Evolutionary conservation across 2,888 invertebrate genomes (phyloP).

Genomic region (Euplexia lucipara): DNA sequence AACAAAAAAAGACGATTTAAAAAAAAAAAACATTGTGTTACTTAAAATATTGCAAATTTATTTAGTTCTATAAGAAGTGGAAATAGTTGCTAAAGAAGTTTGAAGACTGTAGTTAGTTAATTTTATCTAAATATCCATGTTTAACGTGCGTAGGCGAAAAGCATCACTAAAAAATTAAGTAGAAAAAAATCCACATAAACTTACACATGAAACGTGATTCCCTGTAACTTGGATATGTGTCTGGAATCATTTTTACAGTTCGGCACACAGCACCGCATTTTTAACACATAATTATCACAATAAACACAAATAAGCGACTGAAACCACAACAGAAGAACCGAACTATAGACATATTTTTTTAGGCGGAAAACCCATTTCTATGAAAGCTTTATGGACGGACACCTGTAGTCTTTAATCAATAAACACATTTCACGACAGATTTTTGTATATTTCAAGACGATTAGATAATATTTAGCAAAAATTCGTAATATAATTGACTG

Average conservation of each 20-base stretch:
- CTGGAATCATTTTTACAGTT: constrained; percentile 83
- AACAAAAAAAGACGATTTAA: background rate
- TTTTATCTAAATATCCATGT: background rate
- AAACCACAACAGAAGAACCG: constrained; percentile 1
- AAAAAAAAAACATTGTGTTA: background rate
- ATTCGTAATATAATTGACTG: constrained; percentile 29
- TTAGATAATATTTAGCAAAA: constrained; percentile 32
- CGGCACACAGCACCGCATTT: constrained; percentile 83
- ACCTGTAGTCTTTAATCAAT: constrained; percentile 1
- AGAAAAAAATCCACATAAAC: constrained; percentile 53
- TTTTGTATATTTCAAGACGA: constrained; percentile 12
- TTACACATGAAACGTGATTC: constrained; percentile 86
- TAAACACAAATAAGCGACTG: constrained; percentile 21
- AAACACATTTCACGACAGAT: background rate
- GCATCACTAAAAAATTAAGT: background rate
- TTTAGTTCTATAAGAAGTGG: background rate
- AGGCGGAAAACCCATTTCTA: constrained; percentile 2
- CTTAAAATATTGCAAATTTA: background rate
- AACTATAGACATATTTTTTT: constrained; percentile 21
- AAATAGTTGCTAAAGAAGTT: background rate
- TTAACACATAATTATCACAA: constrained; percentile 49
- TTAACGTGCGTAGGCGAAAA: constrained; percentile 14
- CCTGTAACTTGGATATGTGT: constrained; percentile 78
- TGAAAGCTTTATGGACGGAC: constrained; percentile 4
- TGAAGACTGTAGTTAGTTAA: background rate